phyloP scores from a whole-genome alignment of 1,140 invertebrate genomes.

The Wiebesia pumilae region DNA sequence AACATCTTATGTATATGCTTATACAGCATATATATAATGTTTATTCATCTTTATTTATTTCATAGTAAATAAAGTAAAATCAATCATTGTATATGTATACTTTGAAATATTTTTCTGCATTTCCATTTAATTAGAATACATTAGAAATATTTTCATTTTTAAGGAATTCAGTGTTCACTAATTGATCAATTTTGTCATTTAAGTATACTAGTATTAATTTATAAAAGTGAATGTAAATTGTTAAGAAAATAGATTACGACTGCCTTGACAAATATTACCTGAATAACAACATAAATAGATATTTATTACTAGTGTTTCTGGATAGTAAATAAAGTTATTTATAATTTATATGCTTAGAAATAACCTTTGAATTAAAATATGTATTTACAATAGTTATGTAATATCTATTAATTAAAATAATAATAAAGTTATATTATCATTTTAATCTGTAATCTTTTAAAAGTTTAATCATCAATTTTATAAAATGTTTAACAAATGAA shows the following conservation, averaged over 20 bases:
- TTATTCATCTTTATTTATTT: no score
- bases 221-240: slow-evolving; percentile 23
- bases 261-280: slow-evolving; percentile 45
- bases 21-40: no score
- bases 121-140: background rate
- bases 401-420: slow-evolving; percentile 21
- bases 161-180: background rate
- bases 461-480: background rate
- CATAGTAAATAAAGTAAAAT: no score
- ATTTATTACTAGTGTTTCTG: slow-evolving; percentile 29
- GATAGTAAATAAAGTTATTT: slow-evolving; percentile 29
- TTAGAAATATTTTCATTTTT: background rate
- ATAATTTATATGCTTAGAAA: slow-evolving; percentile 34
- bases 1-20: background rate
- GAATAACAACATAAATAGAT: slow-evolving; percentile 21
- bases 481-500: no score
- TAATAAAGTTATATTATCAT: slow-evolving; percentile 34
- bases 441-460: background rate
- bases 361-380: slow-evolving; percentile 27
- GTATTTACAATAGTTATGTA: slow-evolving; percentile 43
- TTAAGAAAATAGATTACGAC: slow-evolving; percentile 24
- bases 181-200: slow-evolving; percentile 22
- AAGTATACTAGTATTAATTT: slow-evolving; percentile 8
- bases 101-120: slow-evolving; percentile 39
- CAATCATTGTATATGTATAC: slow-evolving; percentile 20